Evolutionary conservation across 1,140 invertebrate species (phyloP), one percentile per base, ranked within the genome.

Genomic region (Apis dorsata): DNA sequence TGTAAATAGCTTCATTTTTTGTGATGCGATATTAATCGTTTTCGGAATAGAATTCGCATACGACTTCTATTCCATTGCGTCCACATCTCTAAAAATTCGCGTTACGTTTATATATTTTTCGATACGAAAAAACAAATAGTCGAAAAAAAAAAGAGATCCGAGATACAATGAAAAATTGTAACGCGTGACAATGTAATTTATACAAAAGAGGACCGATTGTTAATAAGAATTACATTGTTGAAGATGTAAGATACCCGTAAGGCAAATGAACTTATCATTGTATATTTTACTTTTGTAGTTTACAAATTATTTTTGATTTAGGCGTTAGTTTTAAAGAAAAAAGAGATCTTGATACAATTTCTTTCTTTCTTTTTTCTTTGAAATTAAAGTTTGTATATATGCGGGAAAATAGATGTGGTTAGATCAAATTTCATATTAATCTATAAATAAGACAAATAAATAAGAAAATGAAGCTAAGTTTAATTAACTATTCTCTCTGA

Each of bases 211-310:
- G 19, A 80, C 34, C 51, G 51, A 74, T 80, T 80, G 70, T 74
- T 80, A 80, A 81, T 59, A 74, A 53, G 34, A 19, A 51, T 34
- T 76, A 69, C 55, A 68, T 63, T 55, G 59, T 83, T 71, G 51
- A 72, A 79, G 8, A 77, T 82, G 65, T 76, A 77, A 80, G 19
- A 19, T 68, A 82, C 10, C 17, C 17, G 24, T 51, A 34, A 77
- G 0, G 53, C 15, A 68, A 19, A 19, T n/a, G 49, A 77, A 62
- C 70, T 65, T 72, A 83, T 79, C 34, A 83, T 85, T 81, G 73
- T 88, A 85, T 72, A 85, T 88, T 88, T 85, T 88, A 87, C 63
- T 74, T 79, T 82, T 76, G 28, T 83, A 85, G 66, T 70, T 85
- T 77, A 79, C 75, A 59, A 65, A 79, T 68, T 85, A 81, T 73